phyloP scores from a whole-genome alignment of 2,113 vertebrate genomes.

The Lepus europaeus region DNA sequence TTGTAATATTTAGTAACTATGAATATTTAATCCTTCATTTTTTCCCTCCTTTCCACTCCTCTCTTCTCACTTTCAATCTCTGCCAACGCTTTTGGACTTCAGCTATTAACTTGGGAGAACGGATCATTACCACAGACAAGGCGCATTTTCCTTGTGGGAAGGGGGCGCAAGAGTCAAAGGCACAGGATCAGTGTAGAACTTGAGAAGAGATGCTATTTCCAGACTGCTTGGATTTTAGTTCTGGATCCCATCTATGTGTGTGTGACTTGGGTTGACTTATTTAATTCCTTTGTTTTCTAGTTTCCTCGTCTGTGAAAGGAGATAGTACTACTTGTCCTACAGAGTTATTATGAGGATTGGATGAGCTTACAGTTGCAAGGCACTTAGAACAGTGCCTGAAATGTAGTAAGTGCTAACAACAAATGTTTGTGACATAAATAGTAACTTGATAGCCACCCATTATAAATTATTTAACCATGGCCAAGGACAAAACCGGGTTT shows the following conservation, averaged over 20 bases:
- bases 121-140: neutral
- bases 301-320: slow-evolving; percentile 49
- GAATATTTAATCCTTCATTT: neutral
- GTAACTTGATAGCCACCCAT: slow-evolving; percentile 16
- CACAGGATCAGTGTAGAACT: neutral
- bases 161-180: neutral
- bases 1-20: neutral
- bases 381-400: neutral
- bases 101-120: neutral
- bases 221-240: neutral
- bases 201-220: neutral
- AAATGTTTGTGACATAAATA: slow-evolving; percentile 27
- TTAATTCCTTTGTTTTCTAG: neutral
- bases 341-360: neutral
- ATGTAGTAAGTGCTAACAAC: neutral
- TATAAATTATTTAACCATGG: slow-evolving; percentile 42
- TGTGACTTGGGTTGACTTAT: neutral
- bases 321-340: neutral
- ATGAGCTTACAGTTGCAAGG: neutral
- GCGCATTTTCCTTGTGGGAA: slow-evolving; percentile 19
- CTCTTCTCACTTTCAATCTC: neutral
- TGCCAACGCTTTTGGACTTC: slow-evolving; percentile 20
- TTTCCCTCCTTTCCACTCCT: neutral
- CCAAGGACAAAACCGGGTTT: slow-evolving; percentile 17
- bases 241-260: neutral